Evolutionary conservation across 35 echinoderm and acorn worm genomes (phyloP).

Genomic region (Lytechinus pictus): DNA sequence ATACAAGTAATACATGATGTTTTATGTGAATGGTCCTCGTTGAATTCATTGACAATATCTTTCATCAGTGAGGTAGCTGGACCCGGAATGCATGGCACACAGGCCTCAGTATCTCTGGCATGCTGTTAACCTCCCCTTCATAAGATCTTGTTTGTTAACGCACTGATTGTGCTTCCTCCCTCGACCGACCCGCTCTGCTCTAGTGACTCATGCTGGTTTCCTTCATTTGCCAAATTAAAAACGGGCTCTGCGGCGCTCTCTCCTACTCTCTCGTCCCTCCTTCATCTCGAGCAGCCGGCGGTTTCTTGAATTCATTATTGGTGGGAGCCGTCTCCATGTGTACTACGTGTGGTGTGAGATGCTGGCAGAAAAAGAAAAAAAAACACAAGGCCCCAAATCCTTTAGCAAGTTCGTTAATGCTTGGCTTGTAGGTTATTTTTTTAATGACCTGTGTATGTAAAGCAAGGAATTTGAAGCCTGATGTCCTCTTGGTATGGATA

Average conservation of each 20-base stretch:
- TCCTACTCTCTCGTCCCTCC: not conserved
- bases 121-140: not conserved
- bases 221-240: conserved; percentile 50
- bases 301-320: not conserved
- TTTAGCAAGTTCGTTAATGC: not conserved
- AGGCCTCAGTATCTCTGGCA: not conserved
- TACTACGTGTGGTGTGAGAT: not conserved
- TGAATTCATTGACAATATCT: not conserved
- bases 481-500: not conserved
- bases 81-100: not conserved
- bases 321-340: not conserved
- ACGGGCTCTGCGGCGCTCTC: not conserved
- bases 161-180: conserved; percentile 26
- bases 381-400: conserved; percentile 6
- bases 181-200: not conserved
- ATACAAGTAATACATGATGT: not conserved
- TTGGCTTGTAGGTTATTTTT: not conserved
- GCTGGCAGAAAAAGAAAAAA: not conserved
- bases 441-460: not conserved
- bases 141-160: not conserved
- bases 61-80: not conserved
- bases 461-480: not conserved
- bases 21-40: not conserved
- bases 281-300: not conserved
- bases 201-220: conserved; percentile 27